A percentile compares a stretch with the other conserved stretches of the same genome.
These are phyloP conservation scores for Chlorodrepanis virens DNA, from an alignment of 2,113 vertebrate species.

Conservation along the genomic window DNA sequence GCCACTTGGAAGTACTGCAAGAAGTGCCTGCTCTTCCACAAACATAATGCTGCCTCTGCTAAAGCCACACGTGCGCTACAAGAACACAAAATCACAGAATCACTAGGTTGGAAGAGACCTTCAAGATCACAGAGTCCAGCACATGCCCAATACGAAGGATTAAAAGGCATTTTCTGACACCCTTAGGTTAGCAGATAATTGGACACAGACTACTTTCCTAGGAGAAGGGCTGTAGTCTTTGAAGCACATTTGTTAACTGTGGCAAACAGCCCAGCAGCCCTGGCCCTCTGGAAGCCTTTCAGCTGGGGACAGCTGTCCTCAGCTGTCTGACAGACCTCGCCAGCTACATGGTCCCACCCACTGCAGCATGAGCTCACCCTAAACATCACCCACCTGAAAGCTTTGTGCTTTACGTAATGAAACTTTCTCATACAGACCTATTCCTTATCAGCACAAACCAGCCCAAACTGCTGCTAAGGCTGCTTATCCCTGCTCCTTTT, in stretches of 20 bases:
- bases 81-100: neutral
- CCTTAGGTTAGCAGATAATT: neutral
- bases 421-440: neutral
- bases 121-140: neutral
- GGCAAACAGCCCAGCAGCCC: neutral
- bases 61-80: accelerated
- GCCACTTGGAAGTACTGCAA: neutral
- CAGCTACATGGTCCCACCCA: neutral
- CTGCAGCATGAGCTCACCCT: neutral
- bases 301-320: neutral
- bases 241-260: neutral
- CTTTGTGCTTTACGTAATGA: neutral
- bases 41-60: neutral
- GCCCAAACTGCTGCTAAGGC: neutral
- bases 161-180: neutral
- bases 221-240: neutral
- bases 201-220: neutral
- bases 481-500: neutral
- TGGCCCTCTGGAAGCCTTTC: neutral
- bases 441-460: neutral
- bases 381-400: neutral
- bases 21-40: neutral
- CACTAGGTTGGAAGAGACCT: neutral
- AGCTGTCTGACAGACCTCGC: neutral
- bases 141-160: neutral